Conservation (phyloP, 2,797 vertebrate genomes). For the Microctenopoma lineatum region DNA sequence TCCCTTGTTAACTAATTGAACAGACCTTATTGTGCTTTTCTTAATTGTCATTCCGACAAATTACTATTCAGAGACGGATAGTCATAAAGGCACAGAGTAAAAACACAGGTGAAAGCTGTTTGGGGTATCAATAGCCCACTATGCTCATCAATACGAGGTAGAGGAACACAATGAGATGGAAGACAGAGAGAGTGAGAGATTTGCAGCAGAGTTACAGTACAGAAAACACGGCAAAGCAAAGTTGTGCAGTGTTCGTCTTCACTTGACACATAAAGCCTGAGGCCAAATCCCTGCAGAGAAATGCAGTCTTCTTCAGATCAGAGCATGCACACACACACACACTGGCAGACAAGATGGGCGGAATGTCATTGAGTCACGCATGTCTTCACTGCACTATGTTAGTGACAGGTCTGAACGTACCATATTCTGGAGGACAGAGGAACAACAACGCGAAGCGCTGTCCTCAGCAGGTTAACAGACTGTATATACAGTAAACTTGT, state of each 20-base stretch:
- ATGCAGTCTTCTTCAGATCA: slow-evolving; percentile 57
- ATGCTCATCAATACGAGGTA: slow-evolving; percentile 13
- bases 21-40: neutral
- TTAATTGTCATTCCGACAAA: neutral
- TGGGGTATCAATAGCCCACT: slow-evolving; percentile 26
- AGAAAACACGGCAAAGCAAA: slow-evolving; percentile 62
- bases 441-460: neutral
- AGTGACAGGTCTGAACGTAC: slow-evolving; percentile 1
- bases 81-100: neutral
- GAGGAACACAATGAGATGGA: neutral
- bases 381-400: slow-evolving; percentile 19
- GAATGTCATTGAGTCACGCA: slow-evolving; percentile 46
- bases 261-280: slow-evolving; percentile 51
- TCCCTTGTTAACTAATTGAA: neutral
- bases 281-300: slow-evolving; percentile 72
- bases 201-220: slow-evolving; percentile 17
- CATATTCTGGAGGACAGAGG: neutral
- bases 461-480: slow-evolving; percentile 1
- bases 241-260: slow-evolving; percentile 55
- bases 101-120: slow-evolving; percentile 3
- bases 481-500: slow-evolving; percentile 11
- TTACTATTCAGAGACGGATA: neutral
- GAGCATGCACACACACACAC: slow-evolving; percentile 20
- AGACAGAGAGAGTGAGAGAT: slow-evolving; percentile 22
- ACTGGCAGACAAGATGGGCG: slow-evolving; percentile 2